These are phyloP conservation scores for Periplaneta americana DNA, from an alignment of 1,140 invertebrate species.

Conservation along the genomic window DNA sequence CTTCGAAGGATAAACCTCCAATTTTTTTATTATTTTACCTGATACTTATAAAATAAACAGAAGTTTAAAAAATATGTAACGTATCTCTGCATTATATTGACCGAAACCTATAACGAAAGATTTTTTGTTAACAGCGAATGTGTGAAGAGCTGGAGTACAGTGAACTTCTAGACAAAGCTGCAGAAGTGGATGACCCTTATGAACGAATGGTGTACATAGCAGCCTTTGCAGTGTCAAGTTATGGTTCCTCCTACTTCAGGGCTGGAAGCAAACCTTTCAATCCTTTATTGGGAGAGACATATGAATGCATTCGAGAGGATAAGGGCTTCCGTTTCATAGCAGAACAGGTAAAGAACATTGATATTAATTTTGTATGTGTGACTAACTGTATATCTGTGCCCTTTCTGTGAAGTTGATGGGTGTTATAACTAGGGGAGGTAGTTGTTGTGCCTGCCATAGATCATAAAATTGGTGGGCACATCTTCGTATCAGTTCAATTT, in stretches of 20 bases:
- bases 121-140: constrained; percentile 46
- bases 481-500: no score
- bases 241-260: constrained; percentile 61
- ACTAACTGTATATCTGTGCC: no score
- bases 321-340: constrained; percentile 63
- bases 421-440: no score
- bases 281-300: constrained; percentile 80
- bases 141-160: constrained; percentile 84
- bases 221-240: constrained; percentile 71
- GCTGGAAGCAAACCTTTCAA: constrained; percentile 86
- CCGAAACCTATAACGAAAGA: no score
- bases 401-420: no score
- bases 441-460: no score
- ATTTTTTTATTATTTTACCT: not conserved
- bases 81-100: no score
- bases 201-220: constrained; percentile 71
- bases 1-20: no score
- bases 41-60: not conserved
- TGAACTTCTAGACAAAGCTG: constrained; percentile 69
- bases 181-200: constrained; percentile 51
- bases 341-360: constrained; percentile 62
- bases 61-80: not conserved
- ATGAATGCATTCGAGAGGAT: constrained; percentile 72
- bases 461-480: no score
- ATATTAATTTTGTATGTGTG: no score